Evolutionary conservation across 2,113 vertebrate genomes (phyloP).

Genomic region (Rhinopomastus cyanomelas): DNA sequence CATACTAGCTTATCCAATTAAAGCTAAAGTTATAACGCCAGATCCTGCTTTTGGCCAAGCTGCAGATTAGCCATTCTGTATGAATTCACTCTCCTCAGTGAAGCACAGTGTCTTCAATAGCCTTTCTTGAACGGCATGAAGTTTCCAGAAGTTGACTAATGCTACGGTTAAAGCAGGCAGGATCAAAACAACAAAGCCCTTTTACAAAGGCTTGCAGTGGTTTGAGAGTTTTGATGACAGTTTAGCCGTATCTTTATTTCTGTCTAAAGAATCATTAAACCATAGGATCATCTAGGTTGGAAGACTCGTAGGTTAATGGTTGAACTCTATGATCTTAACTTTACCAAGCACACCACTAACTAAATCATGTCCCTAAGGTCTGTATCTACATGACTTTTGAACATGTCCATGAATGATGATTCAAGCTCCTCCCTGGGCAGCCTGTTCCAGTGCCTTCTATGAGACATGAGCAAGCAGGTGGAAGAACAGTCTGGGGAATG

Average conservation of each 20-base stretch:
- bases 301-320: too few relatives aligned
- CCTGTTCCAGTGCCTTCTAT: background rate
- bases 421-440: too few relatives aligned
- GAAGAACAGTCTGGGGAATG: background rate
- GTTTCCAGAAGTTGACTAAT: background rate
- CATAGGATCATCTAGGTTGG: too few relatives aligned
- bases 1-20: background rate
- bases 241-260: background rate
- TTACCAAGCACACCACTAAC: too few relatives aligned
- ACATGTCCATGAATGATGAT: too few relatives aligned
- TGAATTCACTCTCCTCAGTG: background rate
- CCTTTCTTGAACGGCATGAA: background rate
- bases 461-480: background rate
- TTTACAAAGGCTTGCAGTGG: background rate
- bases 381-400: too few relatives aligned
- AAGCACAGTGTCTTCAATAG: background rate
- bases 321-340: too few relatives aligned
- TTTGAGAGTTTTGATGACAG: background rate
- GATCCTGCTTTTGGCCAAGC: background rate
- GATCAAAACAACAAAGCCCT: background rate
- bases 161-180: background rate
- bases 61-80: background rate
- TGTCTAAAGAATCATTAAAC: background rate
- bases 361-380: too few relatives aligned
- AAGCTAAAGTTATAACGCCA: background rate